Evolutionary conservation across 2,888 invertebrate species (phyloP).

Genomic region (Agrochola circellaris): DNA sequence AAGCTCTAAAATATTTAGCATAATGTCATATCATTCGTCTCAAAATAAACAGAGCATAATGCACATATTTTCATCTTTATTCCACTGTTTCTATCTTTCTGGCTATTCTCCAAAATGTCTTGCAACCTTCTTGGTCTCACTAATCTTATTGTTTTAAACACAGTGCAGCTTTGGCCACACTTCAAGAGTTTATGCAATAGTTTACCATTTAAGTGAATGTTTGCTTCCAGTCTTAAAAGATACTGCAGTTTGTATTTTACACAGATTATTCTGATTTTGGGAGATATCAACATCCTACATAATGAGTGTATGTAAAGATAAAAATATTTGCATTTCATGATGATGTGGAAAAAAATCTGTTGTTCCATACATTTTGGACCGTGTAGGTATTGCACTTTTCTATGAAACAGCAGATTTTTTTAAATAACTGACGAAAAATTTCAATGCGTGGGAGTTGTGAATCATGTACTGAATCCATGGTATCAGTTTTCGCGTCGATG

Average conservation of each 20-base stretch:
- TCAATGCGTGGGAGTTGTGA: too few relatives aligned
- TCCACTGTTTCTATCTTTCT: constrained; percentile 20
- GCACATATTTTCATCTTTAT: constrained; percentile 28
- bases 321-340: constrained; percentile 16
- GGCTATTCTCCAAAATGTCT: constrained; percentile 50
- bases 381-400: too few relatives aligned
- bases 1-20: not conserved
- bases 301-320: constrained; percentile 13
- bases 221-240: not conserved
- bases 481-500: too few relatives aligned
- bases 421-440: too few relatives aligned
- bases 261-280: not conserved
- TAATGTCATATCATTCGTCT: constrained; percentile 4
- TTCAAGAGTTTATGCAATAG: constrained; percentile 28
- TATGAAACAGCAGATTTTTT: too few relatives aligned
- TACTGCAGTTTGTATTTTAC: constrained; percentile 12
- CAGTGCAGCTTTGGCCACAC: constrained; percentile 42
- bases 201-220: constrained; percentile 1
- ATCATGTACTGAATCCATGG: too few relatives aligned
- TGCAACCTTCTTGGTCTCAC: constrained; percentile 34
- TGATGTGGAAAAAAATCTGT: too few relatives aligned
- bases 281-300: not conserved
- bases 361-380: too few relatives aligned
- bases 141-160: constrained; percentile 46
- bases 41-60: constrained; percentile 33